phyloP scores from a whole-genome alignment of 92 coral and sea anemone species.

The Epizoanthus stellaris region DNA sequence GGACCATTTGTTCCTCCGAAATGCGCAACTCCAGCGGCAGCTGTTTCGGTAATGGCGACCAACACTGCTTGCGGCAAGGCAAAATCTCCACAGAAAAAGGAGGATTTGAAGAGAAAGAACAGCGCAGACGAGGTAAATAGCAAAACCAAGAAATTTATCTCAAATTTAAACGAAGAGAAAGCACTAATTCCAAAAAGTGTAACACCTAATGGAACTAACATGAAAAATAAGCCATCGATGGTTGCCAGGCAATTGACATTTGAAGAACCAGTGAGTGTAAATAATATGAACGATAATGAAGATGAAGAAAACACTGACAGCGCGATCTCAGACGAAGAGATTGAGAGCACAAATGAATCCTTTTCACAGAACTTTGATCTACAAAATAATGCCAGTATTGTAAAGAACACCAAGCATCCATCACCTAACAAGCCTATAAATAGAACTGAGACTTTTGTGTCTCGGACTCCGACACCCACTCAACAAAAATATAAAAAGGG shows the following conservation, averaged over 20 bases:
- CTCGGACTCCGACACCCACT: conserved; percentile 88
- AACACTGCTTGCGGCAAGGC: conserved; percentile 41
- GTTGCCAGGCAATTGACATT: conserved; percentile 78
- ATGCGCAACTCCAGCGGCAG: conserved; percentile 63
- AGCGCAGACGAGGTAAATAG: conserved; percentile 38
- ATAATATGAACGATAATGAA: conserved; percentile 6
- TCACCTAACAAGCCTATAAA: conserved; percentile 46
- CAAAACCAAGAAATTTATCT: conserved; percentile 24
- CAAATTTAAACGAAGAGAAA: conserved; percentile 21
- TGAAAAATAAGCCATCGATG: conserved; percentile 35
- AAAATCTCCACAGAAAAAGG: conserved; percentile 52
- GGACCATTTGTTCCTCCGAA: conserved; percentile 72
- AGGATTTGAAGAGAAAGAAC: conserved; percentile 43
- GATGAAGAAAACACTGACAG: conserved; percentile 95
- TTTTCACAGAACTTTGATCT: conserved; percentile 46
- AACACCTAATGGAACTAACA: conserved; percentile 26
- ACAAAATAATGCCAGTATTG: conserved; percentile 29
- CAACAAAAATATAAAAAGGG: conserved; percentile 98
- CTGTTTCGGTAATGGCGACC: conserved; percentile 34
- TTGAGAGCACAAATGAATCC: conserved; percentile 62
- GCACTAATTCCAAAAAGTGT: neutral
- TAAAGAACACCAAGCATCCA: conserved; percentile 44
- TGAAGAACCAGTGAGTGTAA: conserved; percentile 53
- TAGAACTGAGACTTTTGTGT: conserved; percentile 66
- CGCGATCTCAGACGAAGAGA: conserved; percentile 94